phyloP scores from a whole-genome alignment of 2,888 invertebrate genomes.

The Villa cingulata region DNA sequence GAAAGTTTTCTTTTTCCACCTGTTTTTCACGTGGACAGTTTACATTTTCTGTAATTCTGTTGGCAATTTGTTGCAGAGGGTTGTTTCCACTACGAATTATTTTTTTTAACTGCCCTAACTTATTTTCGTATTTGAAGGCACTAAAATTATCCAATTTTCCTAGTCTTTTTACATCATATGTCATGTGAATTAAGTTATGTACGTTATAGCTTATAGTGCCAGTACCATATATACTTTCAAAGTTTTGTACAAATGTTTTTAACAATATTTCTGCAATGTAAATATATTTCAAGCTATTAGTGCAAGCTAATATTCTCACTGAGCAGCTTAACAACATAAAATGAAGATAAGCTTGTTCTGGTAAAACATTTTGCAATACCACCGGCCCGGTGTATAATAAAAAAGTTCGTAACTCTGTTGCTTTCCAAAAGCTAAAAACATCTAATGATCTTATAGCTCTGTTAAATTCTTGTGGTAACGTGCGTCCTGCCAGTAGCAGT shows the following conservation, averaged over 20 bases:
- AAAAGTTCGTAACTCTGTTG: constrained; percentile 15
- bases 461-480: constrained; percentile 1
- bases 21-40: background rate
- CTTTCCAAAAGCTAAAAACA: constrained; percentile 15
- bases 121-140: constrained; percentile 7
- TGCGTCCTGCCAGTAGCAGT: background rate
- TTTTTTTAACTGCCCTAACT: background rate
- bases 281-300: constrained; percentile 2
- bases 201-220: constrained; percentile 15
- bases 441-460: constrained; percentile 1
- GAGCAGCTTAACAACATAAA: constrained; percentile 16
- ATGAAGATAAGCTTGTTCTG: constrained; percentile 10
- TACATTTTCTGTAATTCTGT: constrained; percentile 8
- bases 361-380: constrained; percentile 11
- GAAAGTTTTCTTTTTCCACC: background rate
- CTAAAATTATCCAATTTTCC: constrained; percentile 9
- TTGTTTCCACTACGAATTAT: constrained; percentile 13
- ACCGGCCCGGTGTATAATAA: constrained; percentile 15
- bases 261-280: constrained; percentile 13
- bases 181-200: constrained; percentile 14
- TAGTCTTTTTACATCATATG: constrained; percentile 12
- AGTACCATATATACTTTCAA: constrained; percentile 12
- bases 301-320: constrained; percentile 7
- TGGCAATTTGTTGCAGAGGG: constrained; percentile 12
- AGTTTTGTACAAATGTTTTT: constrained; percentile 12